Conservation (phyloP, 2,888 invertebrate genomes). For the Himalopsyche anomala region DNA sequence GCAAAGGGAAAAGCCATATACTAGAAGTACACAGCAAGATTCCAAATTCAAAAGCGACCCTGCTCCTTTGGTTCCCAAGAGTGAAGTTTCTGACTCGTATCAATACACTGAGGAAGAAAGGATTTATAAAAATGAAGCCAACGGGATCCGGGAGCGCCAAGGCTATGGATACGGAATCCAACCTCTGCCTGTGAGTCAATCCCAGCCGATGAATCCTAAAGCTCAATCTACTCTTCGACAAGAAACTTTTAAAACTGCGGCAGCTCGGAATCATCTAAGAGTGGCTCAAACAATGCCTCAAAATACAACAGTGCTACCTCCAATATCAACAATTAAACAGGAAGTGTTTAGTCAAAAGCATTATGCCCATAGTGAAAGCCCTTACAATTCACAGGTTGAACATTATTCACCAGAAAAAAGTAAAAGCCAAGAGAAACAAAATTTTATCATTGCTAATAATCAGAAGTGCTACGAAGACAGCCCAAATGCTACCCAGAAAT, state of each 20-base stretch:
- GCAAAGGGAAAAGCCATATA: slow-evolving; percentile 14
- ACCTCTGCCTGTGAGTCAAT: not conserved
- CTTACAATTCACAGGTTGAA: slow-evolving; percentile 41
- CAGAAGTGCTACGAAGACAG: slow-evolving; percentile 54
- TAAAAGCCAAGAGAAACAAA: slow-evolving; percentile 44
- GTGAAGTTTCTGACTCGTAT: slow-evolving; percentile 74
- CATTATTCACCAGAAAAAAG: slow-evolving; percentile 27
- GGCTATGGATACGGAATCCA: slow-evolving; percentile 6
- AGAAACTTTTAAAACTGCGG: slow-evolving; percentile 53
- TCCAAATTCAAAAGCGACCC: slow-evolving; percentile 72
- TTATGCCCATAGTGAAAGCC: slow-evolving; percentile 65
- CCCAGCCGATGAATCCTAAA: slow-evolving; percentile 15
- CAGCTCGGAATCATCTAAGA: slow-evolving; percentile 38
- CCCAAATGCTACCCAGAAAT: slow-evolving; percentile 48
- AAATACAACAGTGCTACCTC: slow-evolving; percentile 70
- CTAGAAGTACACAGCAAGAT: slow-evolving; percentile 21
- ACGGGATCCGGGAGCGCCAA: not conserved
- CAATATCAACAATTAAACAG: slow-evolving; percentile 76
- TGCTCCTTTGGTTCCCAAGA: slow-evolving; percentile 74
- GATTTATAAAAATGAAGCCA: slow-evolving; percentile 54
- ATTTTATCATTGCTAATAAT: slow-evolving; percentile 31
- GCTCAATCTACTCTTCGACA: slow-evolving; percentile 11
- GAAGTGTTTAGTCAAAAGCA: slow-evolving; percentile 73
- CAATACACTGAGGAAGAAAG: slow-evolving; percentile 73
- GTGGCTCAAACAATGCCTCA: not conserved